Conservation (phyloP, 2,888 invertebrate genomes). For the Aspidiotus rigidus region DNA sequence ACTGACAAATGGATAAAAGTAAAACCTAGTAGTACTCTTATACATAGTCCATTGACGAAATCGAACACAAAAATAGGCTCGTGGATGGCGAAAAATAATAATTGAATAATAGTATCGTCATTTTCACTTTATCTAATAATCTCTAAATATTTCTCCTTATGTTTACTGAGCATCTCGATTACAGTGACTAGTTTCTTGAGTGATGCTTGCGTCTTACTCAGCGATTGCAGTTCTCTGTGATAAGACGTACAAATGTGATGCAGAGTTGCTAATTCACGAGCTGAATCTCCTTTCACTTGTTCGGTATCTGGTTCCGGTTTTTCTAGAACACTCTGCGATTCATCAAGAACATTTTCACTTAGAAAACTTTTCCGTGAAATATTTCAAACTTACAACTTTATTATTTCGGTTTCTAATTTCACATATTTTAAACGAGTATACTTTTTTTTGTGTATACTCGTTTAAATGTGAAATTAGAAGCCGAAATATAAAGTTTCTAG, state of each 20-base stretch:
- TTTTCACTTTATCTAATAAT: constrained; percentile 52
- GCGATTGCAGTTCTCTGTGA: constrained; percentile 70
- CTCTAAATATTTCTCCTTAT: constrained; percentile 92
- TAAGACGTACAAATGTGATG: constrained; percentile 95
- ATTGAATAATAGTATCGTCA: not conserved
- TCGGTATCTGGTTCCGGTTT: constrained; percentile 52
- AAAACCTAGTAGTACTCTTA: too few species aligned
- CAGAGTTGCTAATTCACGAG: constrained; percentile 85
- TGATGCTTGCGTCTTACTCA: constrained; percentile 70
- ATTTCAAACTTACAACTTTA: too few species aligned
- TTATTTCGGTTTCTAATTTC: too few species aligned
- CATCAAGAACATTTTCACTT: constrained; percentile 5
- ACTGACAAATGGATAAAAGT: too few species aligned
- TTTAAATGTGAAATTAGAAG: too few species aligned
- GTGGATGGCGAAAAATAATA: too few species aligned
- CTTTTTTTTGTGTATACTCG: too few species aligned
- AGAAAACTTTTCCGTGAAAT: too few species aligned
- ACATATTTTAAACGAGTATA: too few species aligned
- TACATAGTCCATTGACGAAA: too few species aligned
- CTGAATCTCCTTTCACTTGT: constrained; percentile 54
- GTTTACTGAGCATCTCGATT: constrained; percentile 92
- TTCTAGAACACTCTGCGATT: constrained; percentile 50
- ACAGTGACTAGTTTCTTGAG: constrained; percentile 90
- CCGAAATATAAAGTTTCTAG: too few species aligned
- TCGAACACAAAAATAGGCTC: too few species aligned